Percentiles rank a stretch among this genome's conserved stretches.
phyloP scores from a whole-genome alignment of 2,797 vertebrate genomes.

The Sciaenops ocellatus region DNA sequence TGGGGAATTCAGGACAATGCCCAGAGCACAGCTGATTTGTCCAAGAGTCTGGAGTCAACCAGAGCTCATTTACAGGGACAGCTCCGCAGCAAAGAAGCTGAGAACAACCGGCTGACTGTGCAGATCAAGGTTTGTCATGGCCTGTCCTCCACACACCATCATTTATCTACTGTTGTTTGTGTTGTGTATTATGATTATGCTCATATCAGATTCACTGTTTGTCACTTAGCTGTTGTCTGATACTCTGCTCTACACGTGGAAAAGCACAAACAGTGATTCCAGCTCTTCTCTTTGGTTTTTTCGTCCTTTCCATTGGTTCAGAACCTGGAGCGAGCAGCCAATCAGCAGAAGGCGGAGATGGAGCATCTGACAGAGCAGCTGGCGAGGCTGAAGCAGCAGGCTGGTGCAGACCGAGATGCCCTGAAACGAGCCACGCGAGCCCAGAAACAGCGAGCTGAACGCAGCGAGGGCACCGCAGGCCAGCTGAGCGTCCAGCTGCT shows the following conservation, averaged over 20 bases:
- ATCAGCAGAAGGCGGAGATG: slow-evolving; percentile 87
- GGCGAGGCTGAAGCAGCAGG: slow-evolving; percentile 82
- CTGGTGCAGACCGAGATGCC: slow-evolving; percentile 86
- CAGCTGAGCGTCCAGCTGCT: slow-evolving; percentile 87
- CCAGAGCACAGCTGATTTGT: slow-evolving; percentile 86
- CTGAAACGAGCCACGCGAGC: slow-evolving; percentile 89
- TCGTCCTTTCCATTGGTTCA: slow-evolving; percentile 55
- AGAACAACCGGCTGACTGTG: slow-evolving; percentile 89
- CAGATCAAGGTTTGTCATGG: slow-evolving; percentile 88
- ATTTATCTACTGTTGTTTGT: neutral
- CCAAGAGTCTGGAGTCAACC: slow-evolving; percentile 89
- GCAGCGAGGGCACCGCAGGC: slow-evolving; percentile 86
- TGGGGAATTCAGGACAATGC: slow-evolving; percentile 85
- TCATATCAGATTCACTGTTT: neutral
- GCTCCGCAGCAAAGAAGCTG: slow-evolving; percentile 90
- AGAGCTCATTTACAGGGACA: slow-evolving; percentile 90
- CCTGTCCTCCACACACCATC: neutral
- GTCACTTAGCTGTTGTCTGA: neutral
- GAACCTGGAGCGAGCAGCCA: slow-evolving; percentile 89
- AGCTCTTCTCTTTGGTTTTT: neutral
- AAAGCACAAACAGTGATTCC: neutral
- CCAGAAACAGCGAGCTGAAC: slow-evolving; percentile 91
- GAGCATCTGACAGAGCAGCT: slow-evolving; percentile 85
- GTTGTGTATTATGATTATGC: neutral
- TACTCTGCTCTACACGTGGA: neutral